phyloP scores from a whole-genome alignment of 2,888 invertebrate species.

The Unio delphinus region DNA sequence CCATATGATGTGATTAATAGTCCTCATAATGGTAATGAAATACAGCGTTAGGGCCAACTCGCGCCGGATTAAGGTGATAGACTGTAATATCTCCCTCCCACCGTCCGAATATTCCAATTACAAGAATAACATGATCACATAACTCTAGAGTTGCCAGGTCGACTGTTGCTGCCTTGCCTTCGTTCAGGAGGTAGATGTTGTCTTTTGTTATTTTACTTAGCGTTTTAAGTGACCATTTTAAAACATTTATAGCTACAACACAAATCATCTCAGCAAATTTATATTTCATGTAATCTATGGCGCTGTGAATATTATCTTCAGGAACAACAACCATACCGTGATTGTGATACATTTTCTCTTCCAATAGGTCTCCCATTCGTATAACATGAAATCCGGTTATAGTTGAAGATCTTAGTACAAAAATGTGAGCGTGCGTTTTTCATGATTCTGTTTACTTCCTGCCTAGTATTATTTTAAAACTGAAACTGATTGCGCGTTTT shows the following conservation, averaged over 20 bases:
- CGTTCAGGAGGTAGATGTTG: too few relatives aligned
- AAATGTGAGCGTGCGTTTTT: not conserved
- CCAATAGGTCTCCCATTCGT: constrained; percentile 23
- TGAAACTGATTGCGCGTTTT: constrained; percentile 16
- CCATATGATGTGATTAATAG: too few relatives aligned
- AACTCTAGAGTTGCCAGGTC: constrained; percentile 20
- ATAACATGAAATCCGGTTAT: constrained; percentile 19
- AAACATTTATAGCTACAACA: constrained; percentile 24
- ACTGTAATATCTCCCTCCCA: constrained; percentile 21
- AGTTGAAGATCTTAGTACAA: constrained; percentile 3
- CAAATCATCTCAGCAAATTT: constrained; percentile 12
- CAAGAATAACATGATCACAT: constrained; percentile 24
- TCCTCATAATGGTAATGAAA: too few relatives aligned
- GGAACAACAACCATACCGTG: constrained; percentile 2
- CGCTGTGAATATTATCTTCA: constrained; percentile 18
- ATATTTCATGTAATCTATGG: constrained; percentile 9
- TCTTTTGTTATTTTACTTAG: too few relatives aligned
- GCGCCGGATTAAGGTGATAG: constrained; percentile 14
- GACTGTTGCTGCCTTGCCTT: not conserved
- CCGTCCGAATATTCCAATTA: constrained; percentile 27
- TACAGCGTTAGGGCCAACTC: too few relatives aligned
- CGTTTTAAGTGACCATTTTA: constrained; percentile 5
- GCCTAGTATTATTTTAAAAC: constrained; percentile 9
- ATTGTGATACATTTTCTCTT: not conserved
- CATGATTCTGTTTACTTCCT: constrained; percentile 8